phyloP scores from a whole-genome alignment of 2,113 vertebrate genomes.

The Pristiophorus japonicus region DNA sequence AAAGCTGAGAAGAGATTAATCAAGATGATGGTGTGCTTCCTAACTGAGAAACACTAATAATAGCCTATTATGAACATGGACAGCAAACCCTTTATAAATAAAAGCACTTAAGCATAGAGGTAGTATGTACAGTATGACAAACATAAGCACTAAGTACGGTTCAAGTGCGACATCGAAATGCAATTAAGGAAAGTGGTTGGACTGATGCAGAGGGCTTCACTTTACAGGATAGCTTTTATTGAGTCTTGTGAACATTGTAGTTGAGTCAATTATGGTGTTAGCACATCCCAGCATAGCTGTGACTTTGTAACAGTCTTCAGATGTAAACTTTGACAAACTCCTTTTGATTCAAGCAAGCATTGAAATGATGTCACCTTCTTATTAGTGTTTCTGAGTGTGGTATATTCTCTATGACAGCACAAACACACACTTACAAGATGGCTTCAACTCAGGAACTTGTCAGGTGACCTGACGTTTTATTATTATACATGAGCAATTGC shows the following conservation, averaged over 20 bases:
- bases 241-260: not conserved
- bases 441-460: no score
- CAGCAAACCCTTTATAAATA: not conserved
- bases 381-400: not conserved
- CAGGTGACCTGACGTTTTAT: no score
- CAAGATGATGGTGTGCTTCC: not conserved
- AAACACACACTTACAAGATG: no score
- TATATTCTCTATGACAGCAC: no score
- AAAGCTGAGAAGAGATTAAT: not conserved
- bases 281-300: not conserved
- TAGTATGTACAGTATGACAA: not conserved
- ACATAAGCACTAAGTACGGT: not conserved
- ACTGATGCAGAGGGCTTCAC: not conserved
- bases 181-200: constrained; percentile 14
- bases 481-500: no score
- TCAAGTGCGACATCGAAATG: not conserved
- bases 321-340: not conserved
- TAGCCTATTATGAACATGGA: not conserved
- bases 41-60: not conserved
- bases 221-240: constrained; percentile 9
- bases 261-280: not conserved
- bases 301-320: not conserved
- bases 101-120: not conserved
- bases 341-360: not conserved
- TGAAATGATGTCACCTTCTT: not conserved